Base-by-base conservation (phyloP, 2,797 vertebrate genomes). In the Gobionotothen gibberifrons region DNA sequence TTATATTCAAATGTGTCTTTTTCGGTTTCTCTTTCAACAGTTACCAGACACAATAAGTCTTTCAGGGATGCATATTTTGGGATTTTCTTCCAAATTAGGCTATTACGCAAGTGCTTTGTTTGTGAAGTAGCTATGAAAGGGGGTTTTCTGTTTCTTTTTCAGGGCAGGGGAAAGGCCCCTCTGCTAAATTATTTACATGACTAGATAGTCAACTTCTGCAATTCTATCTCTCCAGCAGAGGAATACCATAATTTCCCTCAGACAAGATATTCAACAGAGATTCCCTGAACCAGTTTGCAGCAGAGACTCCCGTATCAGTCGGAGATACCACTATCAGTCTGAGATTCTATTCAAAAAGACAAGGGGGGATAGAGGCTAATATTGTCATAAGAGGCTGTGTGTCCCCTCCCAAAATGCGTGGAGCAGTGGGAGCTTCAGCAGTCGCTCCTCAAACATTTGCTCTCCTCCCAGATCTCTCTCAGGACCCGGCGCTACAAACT, bases 381-480 rank as follows among this genome's bases (percentile, higher is more conserved):
- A 89, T 90, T 90, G 90, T 89, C 90, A 85, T 90, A 82, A 90
- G 83, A 90, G 72, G 82, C 86, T 90, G 69, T n/a, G 74, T 89
- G 89, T 85, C 87, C 74, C 32, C 85, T 87, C 84, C 84, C 84
- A 86, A 86, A 90, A 84, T 79, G 77, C 86, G 84, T 7, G 59
- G 63, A 76, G 85, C 78, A 5, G 82, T 68, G 84, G 89, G 90
- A 88, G 83, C 83, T 79, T 87, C 79, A 57, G 79, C 83, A 70
- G 83, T 89, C 61, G 77, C 87, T 92, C 84, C 83, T 94, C 90
- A 91, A 92, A 92, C 91, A 90, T 93, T 91, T 90, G 87, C 81
- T 88, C 89, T 90, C 86, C 87, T 87, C 90, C 88, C 82, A 85
- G 89, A 88, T 89, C 79, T 88, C 92, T 90, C 91, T 16, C 53